Evolutionary conservation across 2,113 vertebrate genomes (phyloP).

Genomic region (Limanda limanda): DNA sequence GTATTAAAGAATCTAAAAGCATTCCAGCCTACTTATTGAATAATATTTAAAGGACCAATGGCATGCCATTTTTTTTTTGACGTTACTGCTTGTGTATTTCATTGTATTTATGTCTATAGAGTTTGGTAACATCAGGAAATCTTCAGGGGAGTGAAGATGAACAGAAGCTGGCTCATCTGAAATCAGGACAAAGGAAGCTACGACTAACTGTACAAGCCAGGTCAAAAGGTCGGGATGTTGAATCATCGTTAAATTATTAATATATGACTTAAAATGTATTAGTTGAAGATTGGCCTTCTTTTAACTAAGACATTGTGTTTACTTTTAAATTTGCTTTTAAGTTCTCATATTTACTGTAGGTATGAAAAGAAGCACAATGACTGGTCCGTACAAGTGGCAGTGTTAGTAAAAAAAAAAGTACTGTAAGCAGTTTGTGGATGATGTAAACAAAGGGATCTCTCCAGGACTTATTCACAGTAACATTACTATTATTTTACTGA

Average conservation of each 20-base stretch:
- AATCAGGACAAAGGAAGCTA: conserved; percentile 52
- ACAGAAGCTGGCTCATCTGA: conserved; percentile 55
- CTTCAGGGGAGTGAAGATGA: conserved; percentile 60
- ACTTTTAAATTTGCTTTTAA: conserved; percentile 62
- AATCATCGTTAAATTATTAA: conserved; percentile 74
- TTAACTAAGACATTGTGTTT: conserved; percentile 45
- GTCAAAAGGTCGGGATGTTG: conserved; percentile 36
- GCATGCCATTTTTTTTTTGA: conserved; percentile 67
- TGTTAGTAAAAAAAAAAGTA: conserved; percentile 70
- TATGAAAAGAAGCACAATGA: conserved; percentile 61
- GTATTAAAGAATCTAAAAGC: conserved; percentile 82
- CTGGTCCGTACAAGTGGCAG: conserved; percentile 63
- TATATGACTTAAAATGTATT: conserved; percentile 72
- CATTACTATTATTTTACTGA: conserved; percentile 58
- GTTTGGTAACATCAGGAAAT: conserved; percentile 49
- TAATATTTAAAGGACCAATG: conserved; percentile 82
- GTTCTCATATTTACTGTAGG: conserved; percentile 50
- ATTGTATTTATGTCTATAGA: conserved; percentile 69
- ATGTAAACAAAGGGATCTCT: conserved; percentile 73
- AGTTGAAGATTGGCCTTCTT: conserved; percentile 52
- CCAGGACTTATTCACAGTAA: conserved; percentile 61
- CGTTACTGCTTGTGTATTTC: conserved; percentile 61
- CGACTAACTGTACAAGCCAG: conserved; percentile 33
- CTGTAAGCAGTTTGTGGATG: conserved; percentile 65
- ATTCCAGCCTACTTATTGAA: conserved; percentile 79